phyloP scores from a whole-genome alignment of 2,113 vertebrate genomes.

The Chelonoidis abingdonii region DNA sequence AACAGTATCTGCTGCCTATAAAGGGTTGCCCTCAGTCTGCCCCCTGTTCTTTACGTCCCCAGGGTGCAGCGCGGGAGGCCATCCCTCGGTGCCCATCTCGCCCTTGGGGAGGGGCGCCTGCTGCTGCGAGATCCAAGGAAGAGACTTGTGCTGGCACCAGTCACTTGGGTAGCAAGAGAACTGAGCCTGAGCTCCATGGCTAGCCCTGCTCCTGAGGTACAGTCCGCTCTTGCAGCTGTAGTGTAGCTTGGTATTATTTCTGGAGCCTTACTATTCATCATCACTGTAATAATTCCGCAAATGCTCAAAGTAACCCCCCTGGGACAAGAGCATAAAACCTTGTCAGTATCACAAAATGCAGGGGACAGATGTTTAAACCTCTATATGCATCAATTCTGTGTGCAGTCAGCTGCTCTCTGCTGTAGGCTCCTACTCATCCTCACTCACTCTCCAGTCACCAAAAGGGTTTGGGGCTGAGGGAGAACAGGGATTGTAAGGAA shows the following conservation, averaged over 20 bases:
- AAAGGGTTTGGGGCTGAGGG: background rate
- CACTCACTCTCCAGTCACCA: background rate
- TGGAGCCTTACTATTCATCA: background rate
- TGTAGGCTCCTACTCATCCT: background rate
- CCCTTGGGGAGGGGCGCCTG: no score
- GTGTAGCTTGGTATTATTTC: background rate
- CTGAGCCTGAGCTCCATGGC: background rate
- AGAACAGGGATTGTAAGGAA: background rate
- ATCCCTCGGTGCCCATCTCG: no score
- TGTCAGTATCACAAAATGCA: background rate
- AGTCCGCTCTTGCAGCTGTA: no score
- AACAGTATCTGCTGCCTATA: slow-evolving; percentile 30
- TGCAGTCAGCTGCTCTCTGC: background rate
- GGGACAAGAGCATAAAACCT: background rate
- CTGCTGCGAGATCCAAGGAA: no score
- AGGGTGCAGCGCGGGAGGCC: background rate
- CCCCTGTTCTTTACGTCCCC: no score
- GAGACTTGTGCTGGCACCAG: background rate
- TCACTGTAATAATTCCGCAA: background rate
- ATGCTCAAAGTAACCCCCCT: no score
- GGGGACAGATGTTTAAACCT: background rate
- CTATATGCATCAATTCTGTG: background rate
- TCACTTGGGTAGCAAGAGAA: background rate
- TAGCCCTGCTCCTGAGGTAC: no score
- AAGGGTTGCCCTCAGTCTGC: background rate